Base-by-base conservation (phyloP, 2,113 vertebrate genomes). In the Ondatra zibethicus region DNA sequence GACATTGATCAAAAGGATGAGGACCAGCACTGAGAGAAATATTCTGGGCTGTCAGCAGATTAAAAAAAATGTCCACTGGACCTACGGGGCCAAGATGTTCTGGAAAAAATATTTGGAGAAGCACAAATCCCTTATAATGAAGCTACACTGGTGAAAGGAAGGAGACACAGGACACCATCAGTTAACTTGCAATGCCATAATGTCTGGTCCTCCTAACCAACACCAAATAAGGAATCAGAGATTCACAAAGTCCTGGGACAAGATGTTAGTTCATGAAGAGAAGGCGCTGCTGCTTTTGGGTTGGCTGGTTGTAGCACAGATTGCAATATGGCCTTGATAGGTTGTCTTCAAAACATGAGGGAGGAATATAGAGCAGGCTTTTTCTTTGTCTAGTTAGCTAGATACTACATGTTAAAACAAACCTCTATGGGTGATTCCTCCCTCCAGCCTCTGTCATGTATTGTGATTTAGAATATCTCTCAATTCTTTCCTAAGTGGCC, bases 201-300 rank as follows among this genome's bases (percentile, higher is more conserved):
- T 25, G 61, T 45, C 58, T 36, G 16, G n/a, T 33, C 36, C 8
- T 5, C 14, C 36, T 52, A 66, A n/a, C 25, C 25, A 31, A 50
- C 1, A 8, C 5, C 21, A 31, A 12, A 7, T 19, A n/a, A 13
- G 58, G 6, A 66, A 9, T 61, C 80, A 19, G 45, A 27, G 11
- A 36, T 27, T 82, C 13, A 39, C 36, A 39, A 36, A 12, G 12
- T 17, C 45, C 66, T 88, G 47, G 85, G 6, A 27, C 9, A 31
- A 9, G 11, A 63, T 39, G n/a, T 63, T 29, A 42, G 81, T 84
- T 58, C n/a, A 47, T 36, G 5, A 80, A 55, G 36, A 70, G 47
- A 29, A 31, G 16, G 14, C 0, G 2, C 0, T 6, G 1, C 16
- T 42, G 77, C 27, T 52, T 23, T 70, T 4, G 42, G 47, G 25